Evolutionary conservation across 2,113 vertebrate species (phyloP).

Genomic region (Scomber japonicus): DNA sequence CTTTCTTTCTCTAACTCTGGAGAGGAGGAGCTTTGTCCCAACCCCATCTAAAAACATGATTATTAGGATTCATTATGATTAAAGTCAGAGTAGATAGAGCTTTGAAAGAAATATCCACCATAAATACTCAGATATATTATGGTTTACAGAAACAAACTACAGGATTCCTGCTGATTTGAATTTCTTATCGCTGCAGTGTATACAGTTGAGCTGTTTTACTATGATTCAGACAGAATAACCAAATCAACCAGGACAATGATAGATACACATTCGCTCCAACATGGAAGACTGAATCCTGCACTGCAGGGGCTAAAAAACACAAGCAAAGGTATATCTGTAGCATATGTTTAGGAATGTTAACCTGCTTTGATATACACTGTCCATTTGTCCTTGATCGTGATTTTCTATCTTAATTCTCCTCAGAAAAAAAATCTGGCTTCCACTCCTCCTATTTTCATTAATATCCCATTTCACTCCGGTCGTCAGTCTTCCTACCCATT

Average conservation of each 20-base stretch:
- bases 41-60: slow-evolving; percentile 63
- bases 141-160: slow-evolving; percentile 61
- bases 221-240: slow-evolving; percentile 48
- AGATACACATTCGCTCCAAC: slow-evolving; percentile 14
- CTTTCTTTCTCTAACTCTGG: slow-evolving; percentile 47
- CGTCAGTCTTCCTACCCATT: slow-evolving; percentile 42
- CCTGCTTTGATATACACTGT: slow-evolving; percentile 15
- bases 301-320: slow-evolving; percentile 13
- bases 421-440: slow-evolving; percentile 23
- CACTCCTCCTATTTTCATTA: slow-evolving; percentile 20
- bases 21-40: slow-evolving; percentile 72
- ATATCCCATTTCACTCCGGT: slow-evolving; percentile 32
- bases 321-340: slow-evolving; percentile 23
- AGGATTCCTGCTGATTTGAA: slow-evolving; percentile 55
- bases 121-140: slow-evolving; percentile 46
- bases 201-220: slow-evolving; percentile 55
- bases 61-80: slow-evolving; percentile 80
- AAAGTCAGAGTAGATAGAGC: slow-evolving; percentile 62
- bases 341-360: not conserved
- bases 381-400: slow-evolving; percentile 46
- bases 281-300: not conserved
- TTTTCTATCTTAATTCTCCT: slow-evolving; percentile 27
- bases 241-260: slow-evolving; percentile 28
- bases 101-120: slow-evolving; percentile 41
- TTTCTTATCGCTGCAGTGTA: slow-evolving; percentile 50